These are phyloP conservation scores for Invenusta paracnida DNA, from an alignment of 2,888 invertebrate species.

Conservation along the genomic window DNA sequence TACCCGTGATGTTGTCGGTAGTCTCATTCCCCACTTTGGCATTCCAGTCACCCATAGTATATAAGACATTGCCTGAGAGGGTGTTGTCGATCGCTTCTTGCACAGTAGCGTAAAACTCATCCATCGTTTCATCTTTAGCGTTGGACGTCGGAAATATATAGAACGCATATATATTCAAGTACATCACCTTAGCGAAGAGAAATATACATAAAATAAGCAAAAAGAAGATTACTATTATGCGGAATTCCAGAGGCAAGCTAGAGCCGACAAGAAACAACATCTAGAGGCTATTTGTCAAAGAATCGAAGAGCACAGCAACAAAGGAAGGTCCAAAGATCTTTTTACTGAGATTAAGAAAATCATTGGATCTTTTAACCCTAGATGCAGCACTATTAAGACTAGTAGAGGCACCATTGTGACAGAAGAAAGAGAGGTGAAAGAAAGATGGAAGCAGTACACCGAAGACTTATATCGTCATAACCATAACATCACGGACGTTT, in stretches of 20 bases:
- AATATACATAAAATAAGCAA: too few relatives aligned
- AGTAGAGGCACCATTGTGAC: background rate
- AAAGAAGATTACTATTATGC: too few relatives aligned
- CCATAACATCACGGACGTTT: background rate
- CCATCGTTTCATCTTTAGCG: background rate
- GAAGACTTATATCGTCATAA: background rate
- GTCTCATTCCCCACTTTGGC: slow-evolving; percentile 8
- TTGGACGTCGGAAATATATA: background rate
- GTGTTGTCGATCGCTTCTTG: background rate
- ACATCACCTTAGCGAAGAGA: too few relatives aligned
- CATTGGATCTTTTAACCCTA: slow-evolving; percentile 1
- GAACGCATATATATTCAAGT: too few relatives aligned
- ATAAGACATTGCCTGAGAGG: background rate
- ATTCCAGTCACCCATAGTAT: slow-evolving; percentile 31
- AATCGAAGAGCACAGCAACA: background rate
- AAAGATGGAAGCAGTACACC: slow-evolving; percentile 7
- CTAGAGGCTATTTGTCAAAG: background rate
- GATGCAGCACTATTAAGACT: background rate
- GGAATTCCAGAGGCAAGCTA: background rate
- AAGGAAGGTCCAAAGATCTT: slow-evolving; percentile 6
- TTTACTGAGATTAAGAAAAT: slow-evolving; percentile 7
- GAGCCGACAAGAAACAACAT: background rate
- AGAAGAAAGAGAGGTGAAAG: background rate
- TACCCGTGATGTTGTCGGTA: background rate
- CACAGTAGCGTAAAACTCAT: background rate